phyloP scores from a whole-genome alignment of 1,140 invertebrate species.

The Homarus americanus region DNA sequence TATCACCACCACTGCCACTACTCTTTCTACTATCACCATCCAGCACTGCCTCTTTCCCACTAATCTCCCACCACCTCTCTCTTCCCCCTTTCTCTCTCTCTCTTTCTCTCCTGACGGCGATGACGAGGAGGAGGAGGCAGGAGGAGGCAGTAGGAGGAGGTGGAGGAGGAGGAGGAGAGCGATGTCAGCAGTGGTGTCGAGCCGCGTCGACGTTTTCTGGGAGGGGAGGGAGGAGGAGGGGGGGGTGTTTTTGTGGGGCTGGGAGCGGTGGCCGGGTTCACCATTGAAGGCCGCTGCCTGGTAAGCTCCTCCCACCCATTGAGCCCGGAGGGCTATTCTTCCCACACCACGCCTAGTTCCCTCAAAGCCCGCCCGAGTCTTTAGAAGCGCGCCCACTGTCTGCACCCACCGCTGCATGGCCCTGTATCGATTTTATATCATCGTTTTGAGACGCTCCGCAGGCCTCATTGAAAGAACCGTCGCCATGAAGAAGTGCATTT shows the following conservation, averaged over 20 bases:
- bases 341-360: conserved; percentile 31
- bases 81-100: not conserved
- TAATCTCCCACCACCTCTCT: not conserved
- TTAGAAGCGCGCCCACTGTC: conserved; percentile 32
- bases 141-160: not conserved
- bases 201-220: not conserved
- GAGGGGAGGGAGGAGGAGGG: not conserved
- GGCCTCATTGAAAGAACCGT: not conserved
- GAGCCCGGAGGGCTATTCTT: conserved; percentile 15
- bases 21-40: too few relatives aligned
- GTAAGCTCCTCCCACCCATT: not conserved
- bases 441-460: conserved; percentile 15
- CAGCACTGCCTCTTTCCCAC: too few relatives aligned
- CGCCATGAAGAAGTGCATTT: not conserved
- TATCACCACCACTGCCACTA: too few relatives aligned
- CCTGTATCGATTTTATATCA: conserved; percentile 30
- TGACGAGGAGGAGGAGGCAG: not conserved
- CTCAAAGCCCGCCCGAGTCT: not conserved
- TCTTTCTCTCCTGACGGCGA: not conserved
- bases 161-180: not conserved
- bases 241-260: not conserved
- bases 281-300: not conserved
- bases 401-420: conserved; percentile 31
- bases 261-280: not conserved
- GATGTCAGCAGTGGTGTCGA: not conserved